Conservation (phyloP, 64 coral and sea anemone genomes). For the Montipora cactus region DNA sequence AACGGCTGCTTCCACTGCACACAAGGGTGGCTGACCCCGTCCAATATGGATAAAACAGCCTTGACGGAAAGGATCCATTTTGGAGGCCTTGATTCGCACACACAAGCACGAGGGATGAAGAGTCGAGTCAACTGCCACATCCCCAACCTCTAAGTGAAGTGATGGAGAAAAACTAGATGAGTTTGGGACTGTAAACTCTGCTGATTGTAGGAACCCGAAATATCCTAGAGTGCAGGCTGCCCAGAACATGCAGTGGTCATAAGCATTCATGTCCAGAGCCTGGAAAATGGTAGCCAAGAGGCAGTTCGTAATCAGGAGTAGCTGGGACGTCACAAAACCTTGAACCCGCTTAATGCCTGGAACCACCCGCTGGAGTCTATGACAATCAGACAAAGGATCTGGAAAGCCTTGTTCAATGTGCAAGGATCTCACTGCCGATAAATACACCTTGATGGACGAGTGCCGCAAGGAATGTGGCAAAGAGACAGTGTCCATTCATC, state of each 20-base stretch:
- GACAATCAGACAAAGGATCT: not conserved
- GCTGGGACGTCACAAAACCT: not conserved
- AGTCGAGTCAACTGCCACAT: no score
- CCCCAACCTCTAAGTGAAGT: no score
- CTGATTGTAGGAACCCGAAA: no score
- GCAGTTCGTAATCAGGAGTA: not conserved
- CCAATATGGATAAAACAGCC: no score
- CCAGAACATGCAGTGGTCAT: conserved; percentile 3
- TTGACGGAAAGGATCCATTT: not conserved
- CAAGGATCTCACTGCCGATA: conserved; percentile 8
- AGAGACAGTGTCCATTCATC: no score
- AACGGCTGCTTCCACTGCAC: not conserved
- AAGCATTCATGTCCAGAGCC: not conserved
- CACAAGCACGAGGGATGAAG: not conserved
- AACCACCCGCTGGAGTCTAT: conserved; percentile 10
- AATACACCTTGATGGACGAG: conserved; percentile 15
- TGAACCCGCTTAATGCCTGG: not conserved
- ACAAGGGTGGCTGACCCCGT: not conserved
- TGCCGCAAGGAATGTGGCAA: no score
- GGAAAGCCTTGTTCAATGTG: conserved; percentile 18
- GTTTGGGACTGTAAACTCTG: no score
- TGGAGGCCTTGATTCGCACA: not conserved
- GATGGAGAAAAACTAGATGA: not conserved
- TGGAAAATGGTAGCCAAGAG: not conserved
- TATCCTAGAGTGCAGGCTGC: not conserved